phyloP scores from a whole-genome alignment of 2,113 vertebrate species.

The Fukomys damarensis region DNA sequence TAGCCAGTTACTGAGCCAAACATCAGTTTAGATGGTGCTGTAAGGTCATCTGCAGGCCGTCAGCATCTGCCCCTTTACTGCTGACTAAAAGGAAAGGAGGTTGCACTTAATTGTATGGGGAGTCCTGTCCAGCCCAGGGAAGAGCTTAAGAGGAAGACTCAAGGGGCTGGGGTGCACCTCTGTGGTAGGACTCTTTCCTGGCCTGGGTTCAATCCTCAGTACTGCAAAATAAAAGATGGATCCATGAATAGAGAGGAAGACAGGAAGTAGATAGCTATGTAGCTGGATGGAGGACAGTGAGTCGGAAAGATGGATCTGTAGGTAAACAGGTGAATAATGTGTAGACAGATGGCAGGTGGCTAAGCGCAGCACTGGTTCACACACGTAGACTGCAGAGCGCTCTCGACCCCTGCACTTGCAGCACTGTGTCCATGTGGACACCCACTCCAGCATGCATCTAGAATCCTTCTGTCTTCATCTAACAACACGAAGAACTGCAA shows the following conservation, averaged over 20 bases:
- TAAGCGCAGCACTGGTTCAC: not conserved
- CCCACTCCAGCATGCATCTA: fast-evolving
- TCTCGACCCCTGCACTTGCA: fast-evolving
- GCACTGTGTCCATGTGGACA: not conserved
- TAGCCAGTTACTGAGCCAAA: not conserved
- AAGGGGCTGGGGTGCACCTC: not conserved
- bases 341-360: too few relatives aligned
- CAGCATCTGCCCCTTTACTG: too few relatives aligned
- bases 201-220: not conserved
- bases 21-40: fast-evolving
- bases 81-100: not conserved
- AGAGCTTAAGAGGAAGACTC: not conserved
- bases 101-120: too few relatives aligned
- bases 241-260: not conserved
- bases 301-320: too few relatives aligned
- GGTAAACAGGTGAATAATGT: not conserved
- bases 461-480: not conserved
- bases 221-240: not conserved
- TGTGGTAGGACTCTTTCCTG: not conserved
- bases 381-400: fast-evolving
- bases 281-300: too few relatives aligned
- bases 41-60: not conserved
- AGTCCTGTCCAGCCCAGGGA: not conserved
- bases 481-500: not conserved
- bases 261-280: too few relatives aligned